Evolutionary conservation across 64 coral and sea anemone genomes (phyloP).

Genomic region (Montipora capricornis): DNA sequence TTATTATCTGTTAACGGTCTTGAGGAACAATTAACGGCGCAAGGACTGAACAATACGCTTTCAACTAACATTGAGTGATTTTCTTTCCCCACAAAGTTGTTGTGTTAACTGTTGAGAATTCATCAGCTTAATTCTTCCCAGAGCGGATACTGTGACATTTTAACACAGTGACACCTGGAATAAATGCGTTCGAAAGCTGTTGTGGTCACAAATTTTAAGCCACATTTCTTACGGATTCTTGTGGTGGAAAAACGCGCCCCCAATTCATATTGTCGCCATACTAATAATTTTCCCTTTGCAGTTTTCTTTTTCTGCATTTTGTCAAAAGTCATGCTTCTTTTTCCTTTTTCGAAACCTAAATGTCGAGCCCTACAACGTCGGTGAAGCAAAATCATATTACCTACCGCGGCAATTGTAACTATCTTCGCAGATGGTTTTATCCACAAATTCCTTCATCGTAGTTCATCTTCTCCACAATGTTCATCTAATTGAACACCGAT

Average conservation of each 20-base stretch:
- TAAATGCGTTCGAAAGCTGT: constrained; percentile 12
- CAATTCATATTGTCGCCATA: constrained; percentile 32
- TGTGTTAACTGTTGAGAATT: constrained; percentile 9
- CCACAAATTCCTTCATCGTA: constrained; percentile 33
- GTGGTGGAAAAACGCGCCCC: constrained; percentile 15
- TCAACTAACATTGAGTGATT: not conserved
- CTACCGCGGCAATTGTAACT: constrained; percentile 35
- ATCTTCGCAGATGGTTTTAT: constrained; percentile 21
- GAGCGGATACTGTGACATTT: not conserved
- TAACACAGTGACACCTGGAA: not conserved
- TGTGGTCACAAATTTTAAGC: not conserved
- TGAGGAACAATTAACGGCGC: not conserved
- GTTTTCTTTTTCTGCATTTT: not conserved
- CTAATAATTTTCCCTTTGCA: constrained; percentile 25
- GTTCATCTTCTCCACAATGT: constrained; percentile 22
- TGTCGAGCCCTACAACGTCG: constrained; percentile 35
- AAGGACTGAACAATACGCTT: not conserved
- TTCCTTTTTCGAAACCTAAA: not conserved
- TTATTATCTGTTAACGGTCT: constrained; percentile 33
- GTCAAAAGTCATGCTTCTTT: constrained; percentile 14
- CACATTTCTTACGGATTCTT: constrained; percentile 16
- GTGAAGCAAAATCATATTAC: constrained; percentile 34
- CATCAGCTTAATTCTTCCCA: constrained; percentile 30
- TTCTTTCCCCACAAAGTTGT: not conserved
- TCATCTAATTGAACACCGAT: constrained; percentile 25